Evolutionary conservation across 2,797 vertebrate species (phyloP).

Genomic region (Platalea minor): DNA sequence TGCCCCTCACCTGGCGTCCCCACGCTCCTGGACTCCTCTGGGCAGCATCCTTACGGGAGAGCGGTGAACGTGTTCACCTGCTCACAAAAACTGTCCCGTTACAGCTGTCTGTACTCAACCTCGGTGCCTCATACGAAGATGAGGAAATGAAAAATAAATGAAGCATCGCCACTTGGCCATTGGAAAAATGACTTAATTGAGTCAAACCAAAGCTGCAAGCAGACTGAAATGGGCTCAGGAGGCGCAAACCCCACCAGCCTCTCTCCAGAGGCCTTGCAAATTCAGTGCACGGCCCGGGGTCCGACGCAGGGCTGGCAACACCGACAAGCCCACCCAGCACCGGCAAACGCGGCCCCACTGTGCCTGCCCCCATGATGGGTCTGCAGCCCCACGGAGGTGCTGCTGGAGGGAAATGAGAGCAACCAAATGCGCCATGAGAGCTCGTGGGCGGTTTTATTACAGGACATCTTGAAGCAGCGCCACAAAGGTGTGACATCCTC

Average conservation of each 20-base stretch:
- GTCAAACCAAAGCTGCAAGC: background rate
- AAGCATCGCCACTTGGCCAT: fast-evolving
- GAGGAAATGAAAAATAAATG: background rate
- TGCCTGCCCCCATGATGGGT: background rate
- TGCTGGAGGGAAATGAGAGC: background rate
- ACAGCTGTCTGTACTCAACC: background rate
- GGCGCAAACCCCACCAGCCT: background rate
- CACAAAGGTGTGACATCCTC: background rate
- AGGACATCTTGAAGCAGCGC: background rate
- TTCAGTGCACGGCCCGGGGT: fast-evolving
- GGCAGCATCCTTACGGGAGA: background rate
- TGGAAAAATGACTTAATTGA: background rate
- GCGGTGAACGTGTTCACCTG: fast-evolving
- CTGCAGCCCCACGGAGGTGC: fast-evolving
- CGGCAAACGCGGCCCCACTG: fast-evolving
- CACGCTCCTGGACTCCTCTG: fast-evolving
- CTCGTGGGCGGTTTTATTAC: background rate
- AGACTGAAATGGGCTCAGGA: background rate
- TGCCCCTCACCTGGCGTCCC: fast-evolving
- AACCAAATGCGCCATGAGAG: background rate
- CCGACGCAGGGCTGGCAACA: fast-evolving
- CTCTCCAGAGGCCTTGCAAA: background rate
- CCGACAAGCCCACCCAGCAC: background rate
- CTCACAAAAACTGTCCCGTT: background rate
- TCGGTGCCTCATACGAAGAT: fast-evolving